Evolutionary conservation across 1,140 invertebrate species (phyloP), one percentile per base, ranked within the genome.

Genomic region (Alviniconcha marisindica): DNA sequence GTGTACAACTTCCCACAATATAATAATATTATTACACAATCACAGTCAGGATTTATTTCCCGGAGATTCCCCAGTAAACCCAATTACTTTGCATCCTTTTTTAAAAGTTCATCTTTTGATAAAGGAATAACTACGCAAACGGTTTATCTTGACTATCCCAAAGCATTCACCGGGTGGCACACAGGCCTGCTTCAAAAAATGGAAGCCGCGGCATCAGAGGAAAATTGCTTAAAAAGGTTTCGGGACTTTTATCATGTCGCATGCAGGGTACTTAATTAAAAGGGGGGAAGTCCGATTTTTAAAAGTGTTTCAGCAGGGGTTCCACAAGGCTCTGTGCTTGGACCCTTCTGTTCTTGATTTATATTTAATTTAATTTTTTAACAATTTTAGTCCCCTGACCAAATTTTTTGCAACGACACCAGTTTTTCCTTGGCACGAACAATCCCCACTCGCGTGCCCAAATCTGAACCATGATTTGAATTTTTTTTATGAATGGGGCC

Each of bases 271-370:
- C 21, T 60, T 21, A n/a, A n/a, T 60, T n/a, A 0, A 24, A 60
- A 60, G 24, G 4, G 56, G 7, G 56, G 28, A 60, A 60, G 28
- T 7, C 28, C 56, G 0, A n/a, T n/a, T 7, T n/a, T 60, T 18
- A 60, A 60, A 60, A 60, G 56, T n/a, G 28, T 60, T 60, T n/a
- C 56, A 24, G 56, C 56, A 60, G 56, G 56, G 21, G 56, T 60
- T 18, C 56, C 56, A 18, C 56, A 60, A n/a, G 56, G 56, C 7
- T 60, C 56, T n/a, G 56, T 5, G 7, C 56, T 60, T n/a, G 56
- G 56, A 7, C 56, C 56, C 24, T 60, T 60, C 7, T n/a, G 21
- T 5, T 60, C 28, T 18, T n/a, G 21, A 24, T n/a, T 60, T 7
- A n/a, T n/a, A 7, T n/a, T 60, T 60, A 60, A 60, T 5, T 18